Evolutionary conservation across 2,113 vertebrate species (phyloP).

Genomic region (Corvus moneduloides): DNA sequence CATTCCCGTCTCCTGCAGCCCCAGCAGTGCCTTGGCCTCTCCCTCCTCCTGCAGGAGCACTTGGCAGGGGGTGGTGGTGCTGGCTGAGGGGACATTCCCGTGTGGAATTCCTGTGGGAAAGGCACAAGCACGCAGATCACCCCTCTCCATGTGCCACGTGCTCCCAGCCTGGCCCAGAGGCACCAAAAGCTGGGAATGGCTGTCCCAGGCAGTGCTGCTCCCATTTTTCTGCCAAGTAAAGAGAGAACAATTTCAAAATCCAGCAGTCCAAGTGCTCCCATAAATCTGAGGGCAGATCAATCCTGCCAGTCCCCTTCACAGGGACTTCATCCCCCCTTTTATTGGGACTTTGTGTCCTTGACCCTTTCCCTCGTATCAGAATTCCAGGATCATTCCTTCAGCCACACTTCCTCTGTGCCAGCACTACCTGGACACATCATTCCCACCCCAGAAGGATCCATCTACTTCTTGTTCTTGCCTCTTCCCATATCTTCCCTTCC

Average conservation of each 20-base stretch:
- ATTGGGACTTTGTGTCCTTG: neutral
- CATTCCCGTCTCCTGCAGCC: neutral
- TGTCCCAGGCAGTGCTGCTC: neutral
- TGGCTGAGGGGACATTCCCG: neutral
- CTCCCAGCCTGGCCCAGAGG: neutral
- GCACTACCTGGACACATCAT: neutral
- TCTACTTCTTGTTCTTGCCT: neutral
- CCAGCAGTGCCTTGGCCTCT: neutral
- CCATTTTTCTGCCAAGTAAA: neutral
- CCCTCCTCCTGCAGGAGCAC: neutral
- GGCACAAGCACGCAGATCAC: neutral
- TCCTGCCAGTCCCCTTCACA: neutral
- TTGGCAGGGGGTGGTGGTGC: neutral
- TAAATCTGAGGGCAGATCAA: rapidly evolving
- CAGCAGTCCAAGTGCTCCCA: neutral
- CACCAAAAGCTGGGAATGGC: neutral
- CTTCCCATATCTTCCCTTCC: neutral
- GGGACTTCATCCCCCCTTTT: neutral
- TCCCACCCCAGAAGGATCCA: neutral
- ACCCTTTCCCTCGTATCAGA: neutral
- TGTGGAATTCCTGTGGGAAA: neutral
- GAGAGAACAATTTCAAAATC: neutral
- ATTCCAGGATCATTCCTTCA: neutral
- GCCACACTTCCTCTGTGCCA: neutral
- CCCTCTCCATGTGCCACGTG: neutral